phyloP scores from a whole-genome alignment of 2,113 vertebrate species.

The Podarcis raffonei region DNA sequence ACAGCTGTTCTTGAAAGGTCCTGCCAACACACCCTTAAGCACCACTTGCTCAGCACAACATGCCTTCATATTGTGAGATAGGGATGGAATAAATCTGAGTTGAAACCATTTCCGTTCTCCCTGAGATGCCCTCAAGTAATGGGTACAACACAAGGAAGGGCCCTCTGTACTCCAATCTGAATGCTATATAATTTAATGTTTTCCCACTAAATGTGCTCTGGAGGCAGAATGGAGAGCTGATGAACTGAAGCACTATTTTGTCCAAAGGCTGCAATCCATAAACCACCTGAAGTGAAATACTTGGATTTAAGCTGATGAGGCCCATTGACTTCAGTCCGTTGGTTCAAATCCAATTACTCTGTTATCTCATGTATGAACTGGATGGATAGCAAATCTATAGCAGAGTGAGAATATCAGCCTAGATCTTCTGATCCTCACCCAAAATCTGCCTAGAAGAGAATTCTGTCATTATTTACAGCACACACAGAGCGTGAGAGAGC shows the following conservation, averaged over 20 bases:
- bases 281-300: slow-evolving; percentile 7
- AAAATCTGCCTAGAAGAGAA: neutral
- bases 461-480: neutral
- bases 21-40: neutral
- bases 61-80: neutral
- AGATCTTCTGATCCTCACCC: neutral
- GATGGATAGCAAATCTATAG: slow-evolving; percentile 19
- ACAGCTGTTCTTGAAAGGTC: neutral
- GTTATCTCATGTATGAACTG: slow-evolving; percentile 2
- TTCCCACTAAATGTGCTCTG: neutral
- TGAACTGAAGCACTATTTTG: slow-evolving; percentile 1
- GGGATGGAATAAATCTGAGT: neutral
- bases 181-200: neutral
- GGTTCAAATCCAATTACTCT: slow-evolving; percentile 15
- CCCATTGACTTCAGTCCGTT: neutral
- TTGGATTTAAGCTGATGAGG: slow-evolving; percentile 7
- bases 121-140: neutral
- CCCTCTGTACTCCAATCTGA: neutral
- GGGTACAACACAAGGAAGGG: neutral
- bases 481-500: neutral
- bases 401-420: neutral
- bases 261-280: neutral
- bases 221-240: slow-evolving; percentile 14
- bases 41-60: neutral
- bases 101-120: neutral